Percentiles rank a stretch among this genome's conserved stretches.
phyloP scores from a whole-genome alignment of 1,140 invertebrate species.

The Halyomorpha halys region DNA sequence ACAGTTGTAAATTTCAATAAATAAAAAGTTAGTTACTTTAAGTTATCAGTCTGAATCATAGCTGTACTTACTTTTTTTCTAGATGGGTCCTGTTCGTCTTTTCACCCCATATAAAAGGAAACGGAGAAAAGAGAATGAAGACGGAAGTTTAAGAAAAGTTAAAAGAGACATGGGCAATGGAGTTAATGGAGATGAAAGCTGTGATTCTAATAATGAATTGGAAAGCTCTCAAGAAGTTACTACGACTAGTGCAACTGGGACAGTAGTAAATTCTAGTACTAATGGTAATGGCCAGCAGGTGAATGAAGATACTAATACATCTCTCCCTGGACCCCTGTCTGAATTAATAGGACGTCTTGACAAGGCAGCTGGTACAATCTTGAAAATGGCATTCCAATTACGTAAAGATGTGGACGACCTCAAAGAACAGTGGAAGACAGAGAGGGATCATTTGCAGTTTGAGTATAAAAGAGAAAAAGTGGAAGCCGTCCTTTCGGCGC shows the following conservation, averaged over 20 bases:
- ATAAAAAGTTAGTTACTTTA: too few species aligned
- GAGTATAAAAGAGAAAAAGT: slow-evolving; percentile 45
- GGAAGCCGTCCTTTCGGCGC: slow-evolving; percentile 52
- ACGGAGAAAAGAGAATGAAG: slow-evolving; percentile 45
- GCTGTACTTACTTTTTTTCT: slow-evolving; percentile 26
- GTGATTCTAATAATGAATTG: slow-evolving; percentile 26
- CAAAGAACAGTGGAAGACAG: slow-evolving; percentile 46
- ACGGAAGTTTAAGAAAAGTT: too few species aligned
- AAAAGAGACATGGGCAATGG: neutral
- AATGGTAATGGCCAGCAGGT: neutral
- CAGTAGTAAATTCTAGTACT: neutral
- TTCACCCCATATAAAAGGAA: slow-evolving; percentile 86
- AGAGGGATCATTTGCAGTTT: slow-evolving; percentile 41
- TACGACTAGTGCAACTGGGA: neutral
- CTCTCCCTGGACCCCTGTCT: slow-evolving; percentile 5
- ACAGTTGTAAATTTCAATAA: too few species aligned
- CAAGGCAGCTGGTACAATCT: slow-evolving; percentile 47
- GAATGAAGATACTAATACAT: neutral
- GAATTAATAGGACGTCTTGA: slow-evolving; percentile 16
- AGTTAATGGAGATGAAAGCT: slow-evolving; percentile 32
- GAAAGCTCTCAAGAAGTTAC: neutral
- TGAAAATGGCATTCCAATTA: slow-evolving; percentile 54
- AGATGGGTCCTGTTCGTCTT: slow-evolving; percentile 75
- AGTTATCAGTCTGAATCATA: too few species aligned
- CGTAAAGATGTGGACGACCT: slow-evolving; percentile 56